Evolutionary conservation across 1,140 invertebrate genomes (phyloP).

Genomic region (Pteromalus puparum): DNA sequence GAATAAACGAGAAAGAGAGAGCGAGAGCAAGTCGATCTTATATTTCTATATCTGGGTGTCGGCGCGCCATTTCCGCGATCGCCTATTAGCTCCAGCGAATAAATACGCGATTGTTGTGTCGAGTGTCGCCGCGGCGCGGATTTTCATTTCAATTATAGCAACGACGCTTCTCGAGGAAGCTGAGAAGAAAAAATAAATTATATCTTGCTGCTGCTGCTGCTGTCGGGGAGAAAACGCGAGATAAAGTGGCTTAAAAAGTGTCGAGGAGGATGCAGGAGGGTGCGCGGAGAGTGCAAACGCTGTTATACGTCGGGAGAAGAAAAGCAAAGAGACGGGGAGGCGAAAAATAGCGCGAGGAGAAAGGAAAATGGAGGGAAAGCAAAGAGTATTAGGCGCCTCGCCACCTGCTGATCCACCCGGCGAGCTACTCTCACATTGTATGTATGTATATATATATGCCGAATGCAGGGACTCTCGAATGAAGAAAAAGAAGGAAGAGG

Average conservation of each 20-base stretch:
- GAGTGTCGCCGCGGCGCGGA: not conserved
- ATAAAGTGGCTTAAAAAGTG: not conserved
- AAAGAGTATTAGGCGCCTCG: constrained; percentile 32
- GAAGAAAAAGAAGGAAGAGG: not conserved
- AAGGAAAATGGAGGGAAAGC: not conserved
- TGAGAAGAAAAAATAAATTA: not conserved
- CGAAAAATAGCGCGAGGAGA: not conserved
- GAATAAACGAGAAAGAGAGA: not conserved
- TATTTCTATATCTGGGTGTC: too few species aligned
- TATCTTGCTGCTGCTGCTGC: not conserved
- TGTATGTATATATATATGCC: too few species aligned
- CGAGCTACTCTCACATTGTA: not conserved
- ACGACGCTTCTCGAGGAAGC: not conserved
- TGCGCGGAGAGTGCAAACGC: not conserved
- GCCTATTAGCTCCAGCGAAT: not conserved
- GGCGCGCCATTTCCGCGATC: too few species aligned
- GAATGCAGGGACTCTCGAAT: not conserved
- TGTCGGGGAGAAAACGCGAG: not conserved
- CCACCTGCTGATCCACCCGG: constrained; percentile 30
- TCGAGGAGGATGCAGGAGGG: not conserved
- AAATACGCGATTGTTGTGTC: not conserved
- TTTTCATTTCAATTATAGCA: not conserved
- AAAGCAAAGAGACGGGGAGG: not conserved
- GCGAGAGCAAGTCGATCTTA: not conserved
- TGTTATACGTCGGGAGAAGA: not conserved